These are phyloP conservation scores for Aphrophora alni DNA, from an alignment of 2,888 invertebrate genomes.

Conservation along the genomic window DNA sequence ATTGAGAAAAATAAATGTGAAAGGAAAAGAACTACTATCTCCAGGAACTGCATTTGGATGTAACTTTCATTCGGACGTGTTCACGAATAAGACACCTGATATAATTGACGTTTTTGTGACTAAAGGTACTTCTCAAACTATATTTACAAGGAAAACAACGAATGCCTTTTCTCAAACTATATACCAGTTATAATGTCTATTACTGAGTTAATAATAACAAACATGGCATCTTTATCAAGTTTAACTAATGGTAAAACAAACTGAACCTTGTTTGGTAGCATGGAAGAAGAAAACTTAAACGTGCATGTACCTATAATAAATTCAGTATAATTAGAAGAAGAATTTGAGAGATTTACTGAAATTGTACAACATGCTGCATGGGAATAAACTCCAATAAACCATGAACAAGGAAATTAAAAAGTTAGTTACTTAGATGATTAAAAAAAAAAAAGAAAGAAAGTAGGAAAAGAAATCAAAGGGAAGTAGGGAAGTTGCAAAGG, in stretches of 20 bases:
- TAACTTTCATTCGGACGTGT: neutral
- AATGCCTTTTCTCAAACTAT: neutral
- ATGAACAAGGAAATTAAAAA: no score
- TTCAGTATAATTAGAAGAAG: neutral
- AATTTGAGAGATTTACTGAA: no score
- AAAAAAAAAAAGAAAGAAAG: no score
- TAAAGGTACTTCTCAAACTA: neutral
- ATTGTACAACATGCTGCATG: no score
- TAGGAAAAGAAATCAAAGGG: no score
- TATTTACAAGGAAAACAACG: neutral
- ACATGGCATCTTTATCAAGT: neutral
- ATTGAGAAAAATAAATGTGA: neutral
- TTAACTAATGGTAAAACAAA: neutral
- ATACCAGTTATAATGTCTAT: neutral
- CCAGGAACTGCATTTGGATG: neutral
- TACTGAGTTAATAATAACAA: neutral
- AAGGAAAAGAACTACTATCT: neutral
- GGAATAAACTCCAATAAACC: no score
- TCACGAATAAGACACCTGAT: neutral
- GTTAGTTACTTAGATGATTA: no score
- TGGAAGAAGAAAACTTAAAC: no score
- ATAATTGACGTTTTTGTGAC: neutral
- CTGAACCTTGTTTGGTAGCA: neutral
- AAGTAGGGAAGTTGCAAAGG: no score
- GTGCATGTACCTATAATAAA: neutral